Conservation (phyloP, 2,113 vertebrate species). For the Brachyhypopomus occidentalis region DNA sequence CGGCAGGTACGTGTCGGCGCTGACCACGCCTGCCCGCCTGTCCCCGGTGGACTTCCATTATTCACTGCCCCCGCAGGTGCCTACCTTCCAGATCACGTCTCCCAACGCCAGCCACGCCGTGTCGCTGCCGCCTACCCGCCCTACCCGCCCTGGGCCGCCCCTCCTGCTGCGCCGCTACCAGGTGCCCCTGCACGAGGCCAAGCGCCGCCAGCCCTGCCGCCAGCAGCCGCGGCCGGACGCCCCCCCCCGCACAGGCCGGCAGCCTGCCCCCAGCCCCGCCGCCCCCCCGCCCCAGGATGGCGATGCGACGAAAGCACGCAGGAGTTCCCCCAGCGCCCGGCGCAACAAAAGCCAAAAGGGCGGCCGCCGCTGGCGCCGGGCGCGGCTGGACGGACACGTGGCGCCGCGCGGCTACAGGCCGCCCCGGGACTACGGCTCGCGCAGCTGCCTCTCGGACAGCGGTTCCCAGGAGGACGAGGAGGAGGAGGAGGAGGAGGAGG, state of each 20-base stretch:
- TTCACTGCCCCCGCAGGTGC: slow-evolving; percentile 91
- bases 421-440: slow-evolving; percentile 88
- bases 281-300: slow-evolving; percentile 88
- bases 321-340: slow-evolving; percentile 82
- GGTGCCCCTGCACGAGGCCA: slow-evolving; percentile 84
- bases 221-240: slow-evolving; percentile 79
- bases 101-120: slow-evolving; percentile 90
- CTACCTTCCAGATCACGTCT: slow-evolving; percentile 96
- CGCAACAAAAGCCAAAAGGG: slow-evolving; percentile 85
- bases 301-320: too few relatives aligned
- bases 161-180: slow-evolving; percentile 88
- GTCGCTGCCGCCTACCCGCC: slow-evolving; percentile 89
- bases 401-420: slow-evolving; percentile 86
- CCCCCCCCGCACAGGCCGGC: slow-evolving; percentile 65
- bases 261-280: slow-evolving; percentile 92
- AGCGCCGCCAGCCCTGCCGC: slow-evolving; percentile 89
- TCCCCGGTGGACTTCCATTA: slow-evolving; percentile 96
- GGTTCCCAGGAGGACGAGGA: slow-evolving; percentile 77
- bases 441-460: slow-evolving; percentile 91
- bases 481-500: slow-evolving; percentile 87
- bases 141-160: slow-evolving; percentile 83
- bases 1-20: slow-evolving; percentile 92
- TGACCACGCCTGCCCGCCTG: slow-evolving; percentile 94
- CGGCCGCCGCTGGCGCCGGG: slow-evolving; percentile 83
- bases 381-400: slow-evolving; percentile 91